phyloP scores from a whole-genome alignment of 1,140 invertebrate species.

The Andricus grossulariae region DNA sequence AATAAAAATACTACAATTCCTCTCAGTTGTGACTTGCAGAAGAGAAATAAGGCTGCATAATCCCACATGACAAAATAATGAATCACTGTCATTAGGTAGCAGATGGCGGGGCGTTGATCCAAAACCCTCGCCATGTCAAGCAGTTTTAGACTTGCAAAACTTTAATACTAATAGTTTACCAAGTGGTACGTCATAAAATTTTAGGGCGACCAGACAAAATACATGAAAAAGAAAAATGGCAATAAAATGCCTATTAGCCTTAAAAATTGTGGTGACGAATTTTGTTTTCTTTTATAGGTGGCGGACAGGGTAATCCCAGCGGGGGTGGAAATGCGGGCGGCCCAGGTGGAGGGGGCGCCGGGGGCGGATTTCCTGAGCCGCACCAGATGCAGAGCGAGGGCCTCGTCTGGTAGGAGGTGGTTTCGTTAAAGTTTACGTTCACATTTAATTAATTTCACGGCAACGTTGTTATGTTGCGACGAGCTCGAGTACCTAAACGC shows the following conservation, averaged over 20 bases:
- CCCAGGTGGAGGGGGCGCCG: constrained; percentile 73
- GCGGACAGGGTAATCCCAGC: constrained; percentile 72
- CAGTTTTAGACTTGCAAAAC: too few relatives aligned
- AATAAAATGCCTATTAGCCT: not conserved
- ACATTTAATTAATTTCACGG: constrained; percentile 68
- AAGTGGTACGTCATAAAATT: too few relatives aligned
- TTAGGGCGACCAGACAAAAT: too few relatives aligned
- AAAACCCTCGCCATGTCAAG: not conserved
- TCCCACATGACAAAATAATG: constrained; percentile 21
- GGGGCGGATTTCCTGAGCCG: constrained; percentile 81
- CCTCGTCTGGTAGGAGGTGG: constrained; percentile 81
- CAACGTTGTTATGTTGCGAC: constrained; percentile 33
- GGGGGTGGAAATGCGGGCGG: constrained; percentile 70
- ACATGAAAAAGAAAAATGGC: not conserved
- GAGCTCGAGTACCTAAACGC: not conserved
- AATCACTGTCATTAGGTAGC: constrained; percentile 15
- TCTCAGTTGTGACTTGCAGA: not conserved
- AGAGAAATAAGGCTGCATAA: not conserved
- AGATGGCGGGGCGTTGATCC: constrained; percentile 9
- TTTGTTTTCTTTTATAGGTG: constrained; percentile 64
- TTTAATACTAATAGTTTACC: too few relatives aligned
- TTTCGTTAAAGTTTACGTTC: constrained; percentile 56
- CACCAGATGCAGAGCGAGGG: constrained; percentile 85
- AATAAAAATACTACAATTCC: too few relatives aligned
- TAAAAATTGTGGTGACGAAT: not conserved